Evolutionary conservation across 2,888 invertebrate species (phyloP), one percentile per base, ranked within the genome.

Genomic region (Poecilus cupreus): DNA sequence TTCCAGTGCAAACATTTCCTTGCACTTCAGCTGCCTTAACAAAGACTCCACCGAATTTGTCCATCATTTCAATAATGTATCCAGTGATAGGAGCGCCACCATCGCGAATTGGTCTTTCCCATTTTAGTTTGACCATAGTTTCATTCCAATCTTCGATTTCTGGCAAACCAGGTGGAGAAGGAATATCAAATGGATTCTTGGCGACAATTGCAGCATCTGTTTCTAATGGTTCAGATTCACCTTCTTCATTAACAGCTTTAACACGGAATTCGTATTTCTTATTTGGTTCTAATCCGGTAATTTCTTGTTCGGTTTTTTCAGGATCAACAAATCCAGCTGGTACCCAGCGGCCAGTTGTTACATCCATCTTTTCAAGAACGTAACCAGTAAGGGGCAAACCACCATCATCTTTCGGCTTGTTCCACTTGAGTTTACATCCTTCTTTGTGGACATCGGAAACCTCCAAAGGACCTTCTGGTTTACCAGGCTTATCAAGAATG

Each of bases 181-280:
- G 94, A 74, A 95, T 92, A 89, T 97, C 98, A 90, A 94, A 99
- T 18, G 99, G 99, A 93, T 99, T 99, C 91, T 99, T 99, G 77
- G 99, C 99, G 10, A 98, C 89, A 82, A 96, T 96, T 0, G 96
- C 93, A 39, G 94, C 93, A 85, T 97, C 97, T 0, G 97, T 96
- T 84, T 96, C 96, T 60, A 99, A 90, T 4, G 98, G 98, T 86
- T 98, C 98, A 0, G 98, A 98, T 88, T 97, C 97, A 3, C 99
- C 99, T 89, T 98, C 97, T 87, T 97, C 97, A 89, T 99, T 99
- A 8, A 97, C 93, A 5, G 99, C 99, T 87, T 96, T 97, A 0
- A 99, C 98, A 82, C 99, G 93, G 93, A 99, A 99, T 88, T 98
- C 96, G 90, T 99, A 99, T 82, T 97, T 96, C 89, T 97, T 96